phyloP scores from a whole-genome alignment of 1,140 invertebrate species.

The Heliothis virescens region DNA sequence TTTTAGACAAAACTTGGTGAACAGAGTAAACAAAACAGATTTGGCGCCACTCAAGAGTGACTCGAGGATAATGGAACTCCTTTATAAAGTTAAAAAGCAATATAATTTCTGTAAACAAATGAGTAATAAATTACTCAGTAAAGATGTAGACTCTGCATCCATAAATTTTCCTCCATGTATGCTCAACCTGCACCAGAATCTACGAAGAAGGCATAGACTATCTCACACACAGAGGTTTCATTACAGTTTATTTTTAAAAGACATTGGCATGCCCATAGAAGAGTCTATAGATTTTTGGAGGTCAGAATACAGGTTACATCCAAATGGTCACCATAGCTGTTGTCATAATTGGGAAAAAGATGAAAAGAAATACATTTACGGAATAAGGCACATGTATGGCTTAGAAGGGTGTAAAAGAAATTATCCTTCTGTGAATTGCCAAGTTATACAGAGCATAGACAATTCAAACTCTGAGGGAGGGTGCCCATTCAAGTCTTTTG shows the following conservation, averaged over 20 bases:
- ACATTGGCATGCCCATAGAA: constrained; percentile 89
- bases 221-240: constrained; percentile 91
- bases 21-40: constrained; percentile 73
- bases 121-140: constrained; percentile 68
- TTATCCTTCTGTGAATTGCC: constrained; percentile 87
- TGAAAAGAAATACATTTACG: constrained; percentile 89
- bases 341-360: constrained; percentile 89
- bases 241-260: constrained; percentile 90
- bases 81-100: constrained; percentile 72
- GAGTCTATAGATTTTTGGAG: constrained; percentile 90
- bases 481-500: constrained; percentile 88
- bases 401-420: constrained; percentile 89
- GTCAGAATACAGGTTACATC: constrained; percentile 88
- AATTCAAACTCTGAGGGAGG: constrained; percentile 87
- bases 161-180: constrained; percentile 92
- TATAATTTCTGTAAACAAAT: constrained; percentile 54
- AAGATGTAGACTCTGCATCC: constrained; percentile 85
- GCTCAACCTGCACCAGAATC: constrained; percentile 89
- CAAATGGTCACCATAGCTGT: constrained; percentile 84
- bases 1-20: constrained; percentile 83
- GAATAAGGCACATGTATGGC: constrained; percentile 91
- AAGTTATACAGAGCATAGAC: constrained; percentile 81
- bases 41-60: constrained; percentile 71
- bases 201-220: constrained; percentile 90
- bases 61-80: constrained; percentile 80